Evolutionary conservation across 1,140 invertebrate genomes (phyloP).

Genomic region (Harlomillsia oculata): DNA sequence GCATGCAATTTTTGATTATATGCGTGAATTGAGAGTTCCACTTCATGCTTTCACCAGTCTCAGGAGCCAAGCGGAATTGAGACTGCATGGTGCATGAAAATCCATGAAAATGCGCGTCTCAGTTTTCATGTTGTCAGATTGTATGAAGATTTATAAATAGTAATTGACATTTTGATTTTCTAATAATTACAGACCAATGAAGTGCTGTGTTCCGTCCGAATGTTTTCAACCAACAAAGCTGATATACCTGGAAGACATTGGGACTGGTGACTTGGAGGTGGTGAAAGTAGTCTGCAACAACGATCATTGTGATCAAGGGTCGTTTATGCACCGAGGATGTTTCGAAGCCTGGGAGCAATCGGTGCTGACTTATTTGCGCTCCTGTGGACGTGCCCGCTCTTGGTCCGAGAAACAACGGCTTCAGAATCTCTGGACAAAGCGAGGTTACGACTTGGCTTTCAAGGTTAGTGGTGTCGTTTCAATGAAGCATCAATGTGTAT

Average conservation of each 20-base stretch:
- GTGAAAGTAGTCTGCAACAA: constrained; percentile 92
- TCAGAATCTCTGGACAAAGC: constrained; percentile 95
- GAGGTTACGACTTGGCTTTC: constrained; percentile 73
- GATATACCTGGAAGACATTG: constrained; percentile 60
- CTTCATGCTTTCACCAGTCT: no score
- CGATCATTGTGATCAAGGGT: constrained; percentile 71
- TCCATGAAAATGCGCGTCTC: neutral
- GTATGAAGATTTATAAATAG: no score
- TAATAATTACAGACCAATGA: constrained; percentile 25
- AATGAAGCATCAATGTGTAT: no score
- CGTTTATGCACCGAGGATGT: constrained; percentile 91
- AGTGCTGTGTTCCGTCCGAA: constrained; percentile 70
- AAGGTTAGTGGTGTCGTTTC: no score
- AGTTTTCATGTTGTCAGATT: no score
- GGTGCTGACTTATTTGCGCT: constrained; percentile 76
- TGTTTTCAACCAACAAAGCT: constrained; percentile 54
- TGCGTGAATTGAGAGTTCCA: no score
- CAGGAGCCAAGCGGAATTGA: no score
- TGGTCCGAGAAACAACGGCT: constrained; percentile 88
- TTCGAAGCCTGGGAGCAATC: constrained; percentile 86
- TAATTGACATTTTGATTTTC: constrained; percentile 4
- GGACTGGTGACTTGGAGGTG: constrained; percentile 44
- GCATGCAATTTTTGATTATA: no score
- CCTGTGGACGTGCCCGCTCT: constrained; percentile 75
- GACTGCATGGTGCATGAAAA: neutral